Evolutionary conservation across 1,140 invertebrate genomes (phyloP), one percentile per base, ranked within the genome.

Genomic region (Trachelipus rathkii): DNA sequence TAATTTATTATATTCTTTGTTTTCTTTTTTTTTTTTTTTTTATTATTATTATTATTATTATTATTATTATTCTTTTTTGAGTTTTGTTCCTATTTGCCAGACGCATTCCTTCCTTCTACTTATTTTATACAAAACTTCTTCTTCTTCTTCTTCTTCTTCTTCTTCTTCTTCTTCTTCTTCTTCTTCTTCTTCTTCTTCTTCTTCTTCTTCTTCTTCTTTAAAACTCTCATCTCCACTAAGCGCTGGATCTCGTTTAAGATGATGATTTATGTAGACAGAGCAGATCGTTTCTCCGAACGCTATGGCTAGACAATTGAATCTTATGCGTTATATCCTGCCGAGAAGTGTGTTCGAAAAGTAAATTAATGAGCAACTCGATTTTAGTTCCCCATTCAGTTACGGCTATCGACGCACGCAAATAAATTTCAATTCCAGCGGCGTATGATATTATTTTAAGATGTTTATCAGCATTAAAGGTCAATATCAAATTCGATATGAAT

Each of bases 381-480:
- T 60, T 2, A 60, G 50, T 60, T 60, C 19, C 19, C 50, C 50
- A 60, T 60, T 60, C 11, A 60, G 50, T 19, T 60, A 15, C 50
- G 19, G 50, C 11, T 19, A 60, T 60, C 11, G 50, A 60, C 50
- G 50, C 19, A 19, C 19, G 50, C 50, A 60, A 60, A 60, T 60
- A 60, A 60, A 60, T 60, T 60, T 60, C 50, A 60, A 60, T 60
- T 19, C 50, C 50, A 60, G 19, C 50, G 50, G 50, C 50, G 50
- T 15, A 60, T 60, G 50, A 60, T 60, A 60, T 60, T 60, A 60
- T 60, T 60, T 60, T 60, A 60, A 60, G 50, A 60, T 60, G 50
- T 60, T 60, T 60, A 60, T 60, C 50, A 60, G 50, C 50, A 60
- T 60, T 60, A 60, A 33, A 60, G 50, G 50, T 60, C 50, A 60